Conservation (phyloP, 2,113 vertebrate species). For the Monarcha castaneiventris region DNA sequence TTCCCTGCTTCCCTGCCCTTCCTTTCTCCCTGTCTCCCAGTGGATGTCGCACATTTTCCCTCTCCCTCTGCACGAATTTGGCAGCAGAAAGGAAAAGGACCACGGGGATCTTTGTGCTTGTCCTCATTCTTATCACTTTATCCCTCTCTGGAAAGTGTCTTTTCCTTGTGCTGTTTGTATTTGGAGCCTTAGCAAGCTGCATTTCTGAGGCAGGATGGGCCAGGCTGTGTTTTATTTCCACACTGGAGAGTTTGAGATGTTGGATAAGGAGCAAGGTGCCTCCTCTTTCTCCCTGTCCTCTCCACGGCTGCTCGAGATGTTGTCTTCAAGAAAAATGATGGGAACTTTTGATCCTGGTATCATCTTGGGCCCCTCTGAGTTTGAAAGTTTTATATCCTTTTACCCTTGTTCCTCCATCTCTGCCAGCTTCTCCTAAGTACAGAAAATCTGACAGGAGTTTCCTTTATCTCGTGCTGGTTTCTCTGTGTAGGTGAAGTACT, state of each 20-base stretch:
- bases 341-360: neutral
- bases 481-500: neutral
- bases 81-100: neutral
- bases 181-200: neutral
- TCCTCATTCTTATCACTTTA: neutral
- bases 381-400: neutral
- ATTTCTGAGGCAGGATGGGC: neutral
- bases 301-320: neutral
- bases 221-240: neutral
- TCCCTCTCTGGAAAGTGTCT: neutral
- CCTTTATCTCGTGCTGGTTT: neutral
- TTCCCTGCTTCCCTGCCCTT: neutral
- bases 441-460: neutral
- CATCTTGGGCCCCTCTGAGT: neutral
- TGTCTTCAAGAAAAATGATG: neutral
- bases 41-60: neutral
- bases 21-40: neutral
- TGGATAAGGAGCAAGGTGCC: neutral
- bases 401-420: neutral
- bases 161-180: neutral
- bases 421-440: accelerated
- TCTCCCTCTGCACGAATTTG: neutral
- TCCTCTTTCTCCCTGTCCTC: neutral
- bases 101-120: neutral
- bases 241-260: neutral